phyloP scores from a whole-genome alignment of 2,113 vertebrate species.

The Pteropus alecto region DNA sequence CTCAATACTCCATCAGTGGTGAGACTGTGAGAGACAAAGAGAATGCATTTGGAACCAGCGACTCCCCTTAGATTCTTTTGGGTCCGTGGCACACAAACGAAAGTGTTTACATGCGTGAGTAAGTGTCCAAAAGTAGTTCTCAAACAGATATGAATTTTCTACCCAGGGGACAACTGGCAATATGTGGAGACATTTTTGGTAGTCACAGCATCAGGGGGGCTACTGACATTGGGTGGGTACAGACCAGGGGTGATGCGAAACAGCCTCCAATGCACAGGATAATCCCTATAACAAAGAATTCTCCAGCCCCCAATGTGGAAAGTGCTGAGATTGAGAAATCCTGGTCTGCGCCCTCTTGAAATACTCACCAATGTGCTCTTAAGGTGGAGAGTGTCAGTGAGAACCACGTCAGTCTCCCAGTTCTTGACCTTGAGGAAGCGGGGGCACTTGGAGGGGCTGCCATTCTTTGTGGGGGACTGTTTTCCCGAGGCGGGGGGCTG shows the following conservation, averaged over 20 bases:
- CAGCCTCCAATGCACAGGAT: fast-evolving
- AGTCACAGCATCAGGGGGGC: not conserved
- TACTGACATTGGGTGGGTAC: not conserved
- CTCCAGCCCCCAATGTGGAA: fast-evolving
- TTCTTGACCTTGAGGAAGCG: conserved; percentile 96
- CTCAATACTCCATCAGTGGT: not conserved
- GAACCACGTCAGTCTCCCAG: conserved; percentile 92
- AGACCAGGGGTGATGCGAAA: not conserved
- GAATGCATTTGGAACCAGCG: fast-evolving
- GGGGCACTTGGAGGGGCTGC: conserved; percentile 95
- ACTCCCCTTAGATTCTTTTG: not conserved
- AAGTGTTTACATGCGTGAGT: not conserved
- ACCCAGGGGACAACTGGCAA: not conserved
- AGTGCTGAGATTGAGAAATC: not conserved
- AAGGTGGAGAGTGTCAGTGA: conserved; percentile 92
- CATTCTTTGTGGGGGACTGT: conserved; percentile 90
- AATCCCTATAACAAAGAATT: not conserved
- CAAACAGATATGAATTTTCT: not conserved
- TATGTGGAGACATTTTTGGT: not conserved
- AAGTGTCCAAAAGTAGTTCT: not conserved
- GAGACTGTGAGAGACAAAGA: not conserved
- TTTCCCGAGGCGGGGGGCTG: conserved; percentile 81
- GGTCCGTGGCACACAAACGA: not conserved
- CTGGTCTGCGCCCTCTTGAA: fast-evolving
- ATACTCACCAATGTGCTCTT: conserved; percentile 89